Base-by-base conservation (phyloP, 2,888 invertebrate genomes). In the Crocallis elinguaria region DNA sequence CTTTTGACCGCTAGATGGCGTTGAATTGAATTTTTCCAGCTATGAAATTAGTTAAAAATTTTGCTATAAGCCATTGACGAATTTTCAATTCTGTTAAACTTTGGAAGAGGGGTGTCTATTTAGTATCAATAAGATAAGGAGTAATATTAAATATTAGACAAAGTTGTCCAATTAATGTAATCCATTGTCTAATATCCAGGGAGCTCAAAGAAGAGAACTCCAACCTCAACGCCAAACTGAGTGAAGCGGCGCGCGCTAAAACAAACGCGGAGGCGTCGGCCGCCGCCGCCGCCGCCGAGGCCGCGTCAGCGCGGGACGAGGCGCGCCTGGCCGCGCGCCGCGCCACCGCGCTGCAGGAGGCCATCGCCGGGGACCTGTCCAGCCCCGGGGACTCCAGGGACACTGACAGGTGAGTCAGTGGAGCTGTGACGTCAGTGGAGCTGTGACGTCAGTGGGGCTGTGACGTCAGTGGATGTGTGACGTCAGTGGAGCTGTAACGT, bases 271-370 rank as follows among this genome's bases (percentile, higher is more conserved):
- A 96, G 67, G 94, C 95, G 67, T 93, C 94, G 33, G 92, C 95
- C 42, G 94, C 95, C 53, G 92, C 94, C 17, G 93, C 95, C 42
- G 94, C 95, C 70, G 92, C 95, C 25, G 95, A 96, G 83, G 93
- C 94, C 44, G 85, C 95, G 66, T 93, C 95, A 61, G 93, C 97
- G 33, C 86, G 94, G 74, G 94, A 95, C 81, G 98, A 98, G 86
- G 93, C 98, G 35, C 93, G 97, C 44, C 91, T 98, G 46, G 98
- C 98, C 3, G 93, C 98, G 52, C 94, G 98, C 61, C 93, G 98
- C 56, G 98, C 98, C 66, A 95, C 97, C 37, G 98, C 98, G 76
- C 90, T 99, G 60, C 98, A 98, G 79, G 95, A 96, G 73, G 98
- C 98, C 57, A 96, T 98, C 80, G 97, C 98, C 65, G 98, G 96